Base-by-base conservation (phyloP, 2,113 vertebrate species). In the Clarias gariepinus region DNA sequence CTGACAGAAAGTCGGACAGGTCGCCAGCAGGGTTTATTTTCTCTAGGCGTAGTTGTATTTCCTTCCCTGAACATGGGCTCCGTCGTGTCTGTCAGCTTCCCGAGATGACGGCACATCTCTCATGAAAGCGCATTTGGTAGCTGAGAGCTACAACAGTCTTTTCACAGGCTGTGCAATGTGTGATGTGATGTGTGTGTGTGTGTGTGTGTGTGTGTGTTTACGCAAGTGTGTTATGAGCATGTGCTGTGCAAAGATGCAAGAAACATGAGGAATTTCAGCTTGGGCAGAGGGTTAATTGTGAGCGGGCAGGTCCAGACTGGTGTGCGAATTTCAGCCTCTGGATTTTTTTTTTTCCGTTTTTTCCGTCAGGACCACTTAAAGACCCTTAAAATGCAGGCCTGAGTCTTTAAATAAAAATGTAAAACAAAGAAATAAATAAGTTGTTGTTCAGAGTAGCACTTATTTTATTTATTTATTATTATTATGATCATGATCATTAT, bases 211-310 rank as follows among this genome's bases (percentile, higher is more conserved):
- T 30, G 47, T 53, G 25, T 55, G 74, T 16, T 52, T 15, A 25
- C 8, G 74, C 7, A 23, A 2, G 76, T 18, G 76, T 78, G 84
- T 30, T 69, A 8, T 53, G 68, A 30, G 33, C 21, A 36, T 25
- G 41, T 3, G 60, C 6, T 18, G 16, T 55, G 87, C 83, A 86
- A 86, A 88, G 76, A 81, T 89, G 88, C 76, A 84, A 90, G 87
- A 77, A 85, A 88, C 88, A 86, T 85, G 85, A 86, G 92, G 92
- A 94, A 94, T 93, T 92, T 92, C 80, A 79, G 86, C 90, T 91
- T 87, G 82, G 86, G 92, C 91, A 90, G 36, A 90, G 87, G 87
- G 87, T 91, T 94, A 94, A 94, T 93, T 94, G 92, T 91, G 92
- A 85, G 80, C 78, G 89, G 92, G 87, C 93, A 93, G 90, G 93